Percentiles rank a stretch among this genome's conserved stretches.
Evolutionary conservation across 64 coral and sea anemone species (phyloP).

Genomic region (Stylophora pistillata): DNA sequence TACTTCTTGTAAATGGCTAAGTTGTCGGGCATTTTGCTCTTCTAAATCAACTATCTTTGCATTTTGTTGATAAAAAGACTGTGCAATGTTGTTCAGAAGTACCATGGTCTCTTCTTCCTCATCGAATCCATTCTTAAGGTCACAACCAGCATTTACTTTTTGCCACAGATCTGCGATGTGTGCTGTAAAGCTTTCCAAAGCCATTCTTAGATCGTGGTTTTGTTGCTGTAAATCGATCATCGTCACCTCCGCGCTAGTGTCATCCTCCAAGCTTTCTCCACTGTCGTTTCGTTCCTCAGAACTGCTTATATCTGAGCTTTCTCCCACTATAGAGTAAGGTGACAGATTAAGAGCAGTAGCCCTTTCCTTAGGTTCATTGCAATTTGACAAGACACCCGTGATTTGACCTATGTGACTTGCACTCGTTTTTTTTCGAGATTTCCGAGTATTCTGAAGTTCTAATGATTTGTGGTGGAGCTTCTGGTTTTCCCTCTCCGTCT

Average conservation of each 20-base stretch:
- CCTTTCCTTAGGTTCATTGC: background rate
- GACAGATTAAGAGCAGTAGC: background rate
- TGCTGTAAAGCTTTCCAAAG: background rate
- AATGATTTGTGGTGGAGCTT: slow-evolving; percentile 1
- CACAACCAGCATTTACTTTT: background rate
- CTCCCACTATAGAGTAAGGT: background rate
- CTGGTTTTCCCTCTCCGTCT: background rate
- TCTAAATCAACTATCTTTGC: slow-evolving; percentile 15
- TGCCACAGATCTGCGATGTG: slow-evolving; percentile 10
- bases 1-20: background rate
- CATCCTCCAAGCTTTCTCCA: background rate
- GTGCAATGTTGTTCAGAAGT: slow-evolving; percentile 16
- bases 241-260: background rate
- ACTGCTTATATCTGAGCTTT: background rate
- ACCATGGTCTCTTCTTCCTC: background rate
- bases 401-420: slow-evolving; percentile 16
- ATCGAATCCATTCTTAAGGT: background rate
- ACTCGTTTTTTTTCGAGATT: slow-evolving; percentile 13
- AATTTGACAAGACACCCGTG: background rate
- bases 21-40: slow-evolving; percentile 15
- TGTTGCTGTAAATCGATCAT: background rate
- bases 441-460: slow-evolving; percentile 20
- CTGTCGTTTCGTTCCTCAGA: slow-evolving; percentile 12
- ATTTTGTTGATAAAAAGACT: background rate
- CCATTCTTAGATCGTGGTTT: background rate